Conservation (phyloP, 2,113 vertebrate genomes). For the Tyto alba region DNA sequence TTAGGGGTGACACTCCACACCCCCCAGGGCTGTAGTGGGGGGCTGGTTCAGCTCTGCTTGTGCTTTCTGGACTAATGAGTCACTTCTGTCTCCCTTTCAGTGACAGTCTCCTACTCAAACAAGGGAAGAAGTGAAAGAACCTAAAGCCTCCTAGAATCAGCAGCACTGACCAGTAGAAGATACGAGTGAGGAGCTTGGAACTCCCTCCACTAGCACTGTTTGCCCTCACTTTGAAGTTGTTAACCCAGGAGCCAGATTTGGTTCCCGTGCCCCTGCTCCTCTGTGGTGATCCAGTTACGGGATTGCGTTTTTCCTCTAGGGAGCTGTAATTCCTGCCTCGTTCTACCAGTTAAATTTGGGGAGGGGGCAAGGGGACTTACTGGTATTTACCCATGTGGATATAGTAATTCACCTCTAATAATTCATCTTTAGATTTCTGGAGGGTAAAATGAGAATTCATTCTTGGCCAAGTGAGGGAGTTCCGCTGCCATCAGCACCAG, state of each 20-base stretch:
- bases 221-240: background rate
- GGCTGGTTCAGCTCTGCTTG: background rate
- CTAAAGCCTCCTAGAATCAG: background rate
- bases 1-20: background rate
- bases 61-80: background rate
- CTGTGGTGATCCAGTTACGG: background rate
- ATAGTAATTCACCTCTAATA: background rate
- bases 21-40: background rate
- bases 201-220: background rate
- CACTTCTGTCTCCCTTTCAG: conserved; percentile 21
- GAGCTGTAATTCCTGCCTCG: background rate
- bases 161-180: background rate
- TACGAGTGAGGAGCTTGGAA: background rate
- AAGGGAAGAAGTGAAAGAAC: conserved; percentile 72
- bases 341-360: background rate
- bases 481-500: conserved; percentile 12
- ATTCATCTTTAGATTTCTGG: background rate
- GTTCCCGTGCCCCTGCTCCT: background rate
- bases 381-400: background rate
- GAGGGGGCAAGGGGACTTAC: background rate
- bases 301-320: background rate
- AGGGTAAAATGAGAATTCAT: background rate
- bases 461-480: background rate
- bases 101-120: conserved; percentile 72
- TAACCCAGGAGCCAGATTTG: background rate